Conservation (phyloP, 2,797 vertebrate genomes). For the Muscicapa comitata region DNA sequence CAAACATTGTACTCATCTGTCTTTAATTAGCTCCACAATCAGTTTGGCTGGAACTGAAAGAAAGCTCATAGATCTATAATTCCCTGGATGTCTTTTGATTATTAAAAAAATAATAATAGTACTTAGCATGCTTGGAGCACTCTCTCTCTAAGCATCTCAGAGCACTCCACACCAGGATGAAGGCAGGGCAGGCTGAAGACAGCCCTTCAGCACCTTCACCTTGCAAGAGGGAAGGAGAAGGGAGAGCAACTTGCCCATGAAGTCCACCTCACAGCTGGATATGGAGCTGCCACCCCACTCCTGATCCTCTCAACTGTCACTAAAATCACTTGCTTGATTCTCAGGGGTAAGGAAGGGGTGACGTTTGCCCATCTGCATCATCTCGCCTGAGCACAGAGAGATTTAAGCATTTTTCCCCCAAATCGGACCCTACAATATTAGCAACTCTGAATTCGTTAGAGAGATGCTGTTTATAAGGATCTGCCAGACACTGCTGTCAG, state of each 20-base stretch:
- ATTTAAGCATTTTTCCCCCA: neutral
- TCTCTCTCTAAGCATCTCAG: neutral
- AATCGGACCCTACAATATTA: neutral
- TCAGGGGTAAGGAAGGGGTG: fast-evolving
- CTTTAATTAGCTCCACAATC: slow-evolving; percentile 64
- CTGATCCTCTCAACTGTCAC: neutral
- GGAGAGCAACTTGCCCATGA: neutral
- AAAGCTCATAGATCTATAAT: slow-evolving; percentile 33
- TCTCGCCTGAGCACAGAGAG: fast-evolving
- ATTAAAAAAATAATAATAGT: slow-evolving; percentile 46
- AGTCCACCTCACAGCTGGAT: neutral
- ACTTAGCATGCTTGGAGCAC: neutral
- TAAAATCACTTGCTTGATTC: neutral
- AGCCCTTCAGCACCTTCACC: neutral
- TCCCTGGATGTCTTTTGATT: slow-evolving; percentile 26
- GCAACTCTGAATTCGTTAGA: slow-evolving; percentile 35
- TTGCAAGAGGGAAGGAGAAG: neutral
- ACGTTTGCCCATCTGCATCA: neutral
- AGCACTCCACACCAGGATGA: neutral
- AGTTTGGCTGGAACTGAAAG: slow-evolving; percentile 27
- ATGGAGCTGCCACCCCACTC: neutral
- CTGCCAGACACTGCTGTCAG: slow-evolving; percentile 49
- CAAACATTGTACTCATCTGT: neutral
- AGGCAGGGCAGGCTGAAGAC: neutral
- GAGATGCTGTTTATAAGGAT: slow-evolving; percentile 52